Conservation (phyloP, 2,888 invertebrate species). For the Callimorpha dominula region DNA sequence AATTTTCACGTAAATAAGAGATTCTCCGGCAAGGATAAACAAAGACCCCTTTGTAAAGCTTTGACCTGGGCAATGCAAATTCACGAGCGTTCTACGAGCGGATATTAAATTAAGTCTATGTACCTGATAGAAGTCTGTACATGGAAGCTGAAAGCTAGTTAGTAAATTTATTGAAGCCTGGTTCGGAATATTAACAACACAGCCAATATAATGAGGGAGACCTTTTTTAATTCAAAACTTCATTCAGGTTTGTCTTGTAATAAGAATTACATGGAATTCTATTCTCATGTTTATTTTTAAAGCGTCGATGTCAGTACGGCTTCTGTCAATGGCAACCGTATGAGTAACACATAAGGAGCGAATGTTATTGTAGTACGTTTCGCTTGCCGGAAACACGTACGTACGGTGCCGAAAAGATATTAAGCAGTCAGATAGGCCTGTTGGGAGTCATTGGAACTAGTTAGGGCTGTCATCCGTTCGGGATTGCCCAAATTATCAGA, state of each 20-base stretch:
- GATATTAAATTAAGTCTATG: background rate
- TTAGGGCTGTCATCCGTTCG: constrained; percentile 24
- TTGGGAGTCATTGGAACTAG: constrained; percentile 30
- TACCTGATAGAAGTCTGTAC: background rate
- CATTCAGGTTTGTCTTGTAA: background rate
- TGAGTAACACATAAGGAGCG: constrained; percentile 35
- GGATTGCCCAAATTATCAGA: constrained; percentile 7
- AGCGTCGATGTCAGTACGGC: constrained; percentile 10
- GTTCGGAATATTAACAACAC: background rate
- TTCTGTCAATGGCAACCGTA: constrained; percentile 23
- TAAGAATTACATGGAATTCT: background rate
- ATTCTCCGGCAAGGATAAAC: background rate
- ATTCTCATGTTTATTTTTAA: constrained; percentile 8
- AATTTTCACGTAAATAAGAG: background rate
- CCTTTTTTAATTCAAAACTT: background rate
- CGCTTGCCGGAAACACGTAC: constrained; percentile 60
- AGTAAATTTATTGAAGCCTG: background rate
- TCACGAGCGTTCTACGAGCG: background rate
- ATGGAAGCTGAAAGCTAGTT: background rate
- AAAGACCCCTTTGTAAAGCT: background rate
- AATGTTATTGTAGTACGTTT: constrained; percentile 49
- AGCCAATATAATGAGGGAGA: background rate
- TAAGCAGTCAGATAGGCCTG: constrained; percentile 41
- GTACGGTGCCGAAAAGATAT: constrained; percentile 56
- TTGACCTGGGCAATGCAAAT: constrained; percentile 2